Evolutionary conservation across 1,140 invertebrate genomes (phyloP), one percentile per base, ranked within the genome.

Genomic region (Lepidotrigona ventralis): DNA sequence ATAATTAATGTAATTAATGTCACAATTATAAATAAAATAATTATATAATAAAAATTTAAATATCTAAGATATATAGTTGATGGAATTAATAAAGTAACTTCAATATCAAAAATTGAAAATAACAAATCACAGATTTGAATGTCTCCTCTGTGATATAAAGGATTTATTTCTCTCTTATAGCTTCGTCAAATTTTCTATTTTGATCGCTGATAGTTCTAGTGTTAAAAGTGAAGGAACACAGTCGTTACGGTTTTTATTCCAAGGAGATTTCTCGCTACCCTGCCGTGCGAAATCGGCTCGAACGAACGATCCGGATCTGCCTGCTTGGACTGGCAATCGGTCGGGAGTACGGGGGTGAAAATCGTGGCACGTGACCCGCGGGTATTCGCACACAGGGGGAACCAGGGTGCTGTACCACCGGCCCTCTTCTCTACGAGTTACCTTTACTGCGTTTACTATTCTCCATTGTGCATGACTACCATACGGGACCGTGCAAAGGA

Each of bases 381-480:
- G 85, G 82, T 87, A 83, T 81, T 83, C 80, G 81, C 75, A 53
- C 79, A 68, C 77, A 80, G 75, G 87, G 87, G 86, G 72, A 76
- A 83, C 33, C 39, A 46, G 39, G 54, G 78, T 69, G 75, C 76
- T 68, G 75, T 29, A 75, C 73, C 77, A 79, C 70, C 86, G 79
- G 64, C 64, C 77, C 81, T 86, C 81, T 82, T 88, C 74, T 80
- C 88, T 89, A 84, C 84, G 90, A 92, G 90, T 92, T 92, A 92
- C 92, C 91, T 93, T 92, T 92, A 90, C 90, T 88, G 90, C 90
- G 84, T 92, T 92, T 92, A 90, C 91, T 89, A 91, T 91, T 92
- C 89, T 87, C 91, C 88, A 92, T 92, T 92, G 91, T 93, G 88
- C 85, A 88, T 33, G 87, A 90, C 86, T 90, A 89, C 89, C 88